Percentiles rank a stretch among this genome's conserved stretches.
phyloP scores from a whole-genome alignment of 1,140 invertebrate genomes.

The Saccostrea cuccullata region DNA sequence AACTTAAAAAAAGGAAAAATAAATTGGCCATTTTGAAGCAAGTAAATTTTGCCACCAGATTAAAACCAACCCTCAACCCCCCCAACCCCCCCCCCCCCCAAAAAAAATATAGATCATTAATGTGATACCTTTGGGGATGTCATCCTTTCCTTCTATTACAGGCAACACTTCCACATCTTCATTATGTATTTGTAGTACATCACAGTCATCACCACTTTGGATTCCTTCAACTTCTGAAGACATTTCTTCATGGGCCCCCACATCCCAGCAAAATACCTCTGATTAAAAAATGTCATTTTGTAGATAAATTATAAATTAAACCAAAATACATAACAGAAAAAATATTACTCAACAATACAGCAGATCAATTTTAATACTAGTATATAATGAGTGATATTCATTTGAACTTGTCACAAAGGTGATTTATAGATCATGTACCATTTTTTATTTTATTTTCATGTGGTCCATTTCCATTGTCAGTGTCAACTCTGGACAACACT shows the following conservation, averaged over 20 bases:
- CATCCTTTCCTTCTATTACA: constrained; percentile 2
- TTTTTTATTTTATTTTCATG: neutral
- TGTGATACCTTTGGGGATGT: neutral
- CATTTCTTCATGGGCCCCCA: neutral
- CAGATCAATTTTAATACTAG: no score
- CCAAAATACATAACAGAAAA: no score
- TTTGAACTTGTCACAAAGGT: no score
- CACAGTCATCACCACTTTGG: neutral
- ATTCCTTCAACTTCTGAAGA: neutral
- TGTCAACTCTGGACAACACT: neutral
- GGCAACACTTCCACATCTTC: neutral
- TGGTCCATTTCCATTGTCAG: neutral
- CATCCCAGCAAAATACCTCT: constrained; percentile 11
- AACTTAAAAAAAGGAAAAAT: constrained; percentile 4
- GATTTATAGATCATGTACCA: no score
- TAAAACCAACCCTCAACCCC: no score
- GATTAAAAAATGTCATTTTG: no score
- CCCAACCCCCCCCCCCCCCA: no score
- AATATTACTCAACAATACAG: no score
- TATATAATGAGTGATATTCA: no score
- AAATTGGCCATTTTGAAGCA: neutral
- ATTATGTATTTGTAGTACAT: neutral
- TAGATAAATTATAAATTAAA: no score
- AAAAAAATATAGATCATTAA: no score
- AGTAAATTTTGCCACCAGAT: neutral